Conservation (phyloP, 2,797 vertebrate genomes). For the Gymnoscopelus microlampas region DNA sequence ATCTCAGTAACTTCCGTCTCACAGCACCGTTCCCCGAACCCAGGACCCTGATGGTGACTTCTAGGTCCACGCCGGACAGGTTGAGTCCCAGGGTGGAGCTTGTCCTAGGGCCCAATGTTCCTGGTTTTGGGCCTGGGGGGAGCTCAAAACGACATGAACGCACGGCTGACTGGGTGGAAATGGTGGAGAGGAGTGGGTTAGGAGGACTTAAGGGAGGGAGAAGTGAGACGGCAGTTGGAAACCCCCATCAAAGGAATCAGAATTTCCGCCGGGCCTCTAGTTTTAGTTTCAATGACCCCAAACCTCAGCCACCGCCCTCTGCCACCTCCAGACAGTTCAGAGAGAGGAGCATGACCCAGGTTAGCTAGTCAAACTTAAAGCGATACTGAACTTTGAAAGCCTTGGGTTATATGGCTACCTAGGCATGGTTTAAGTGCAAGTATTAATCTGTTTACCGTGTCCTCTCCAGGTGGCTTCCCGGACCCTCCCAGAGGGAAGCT, state of each 20-base stretch:
- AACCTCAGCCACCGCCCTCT: slow-evolving; percentile 76
- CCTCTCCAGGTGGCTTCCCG: slow-evolving; percentile 79
- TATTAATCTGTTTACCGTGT: background rate
- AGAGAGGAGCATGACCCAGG: slow-evolving; percentile 93
- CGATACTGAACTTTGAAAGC: too few species aligned
- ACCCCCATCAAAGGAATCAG: slow-evolving; percentile 75
- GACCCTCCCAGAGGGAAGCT: slow-evolving; percentile 84
- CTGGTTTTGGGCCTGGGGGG: slow-evolving; percentile 60
- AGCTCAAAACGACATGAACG: slow-evolving; percentile 81
- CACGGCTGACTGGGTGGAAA: slow-evolving; percentile 85
- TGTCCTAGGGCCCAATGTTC: slow-evolving; percentile 68
- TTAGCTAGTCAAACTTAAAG: slow-evolving; percentile 26
- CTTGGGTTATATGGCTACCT: too few species aligned
- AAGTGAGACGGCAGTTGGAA: slow-evolving; percentile 27
- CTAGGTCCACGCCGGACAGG: slow-evolving; percentile 67
- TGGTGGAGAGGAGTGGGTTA: slow-evolving; percentile 79
- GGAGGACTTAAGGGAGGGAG: slow-evolving; percentile 48
- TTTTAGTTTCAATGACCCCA: slow-evolving; percentile 94
- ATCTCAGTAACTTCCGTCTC: slow-evolving; percentile 77
- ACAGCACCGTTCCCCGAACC: slow-evolving; percentile 84
- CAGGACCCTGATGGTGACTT: slow-evolving; percentile 68
- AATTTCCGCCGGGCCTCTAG: slow-evolving; percentile 93
- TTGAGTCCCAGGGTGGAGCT: slow-evolving; percentile 80
- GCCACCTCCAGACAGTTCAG: slow-evolving; percentile 82
- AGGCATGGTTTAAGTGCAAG: too few species aligned